Evolutionary conservation across 2,113 vertebrate species (phyloP).

Genomic region (Neolamprologus tretocephalus): DNA sequence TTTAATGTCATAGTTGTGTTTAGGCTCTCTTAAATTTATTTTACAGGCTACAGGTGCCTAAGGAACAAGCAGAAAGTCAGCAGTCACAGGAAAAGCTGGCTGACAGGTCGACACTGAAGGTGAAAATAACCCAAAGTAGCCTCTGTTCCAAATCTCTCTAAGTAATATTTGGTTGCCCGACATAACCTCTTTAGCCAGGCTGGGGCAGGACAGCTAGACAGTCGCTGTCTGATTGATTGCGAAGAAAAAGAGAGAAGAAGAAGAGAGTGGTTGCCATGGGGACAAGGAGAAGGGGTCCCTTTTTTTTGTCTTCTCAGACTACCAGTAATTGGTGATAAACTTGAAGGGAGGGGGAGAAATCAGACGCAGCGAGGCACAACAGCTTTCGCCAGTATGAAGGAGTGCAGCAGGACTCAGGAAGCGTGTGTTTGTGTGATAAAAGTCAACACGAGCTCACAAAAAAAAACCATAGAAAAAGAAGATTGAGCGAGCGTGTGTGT

Average conservation of each 20-base stretch:
- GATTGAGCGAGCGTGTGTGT: neutral
- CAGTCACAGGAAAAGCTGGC: neutral
- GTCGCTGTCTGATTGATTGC: constrained; percentile 41
- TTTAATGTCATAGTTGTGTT: neutral
- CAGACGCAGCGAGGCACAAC: neutral
- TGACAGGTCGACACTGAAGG: neutral
- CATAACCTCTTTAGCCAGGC: neutral
- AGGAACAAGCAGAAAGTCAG: neutral
- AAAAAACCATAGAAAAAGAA: neutral
- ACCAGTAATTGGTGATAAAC: constrained; percentile 59
- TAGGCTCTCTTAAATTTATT: neutral
- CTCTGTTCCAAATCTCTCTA: neutral
- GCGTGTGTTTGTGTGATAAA: neutral
- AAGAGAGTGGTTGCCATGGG: constrained; percentile 56
- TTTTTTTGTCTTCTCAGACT: neutral
- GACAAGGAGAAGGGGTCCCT: neutral
- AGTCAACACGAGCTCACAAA: neutral
- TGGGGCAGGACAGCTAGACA: constrained; percentile 11
- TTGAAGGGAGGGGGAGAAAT: constrained; percentile 17
- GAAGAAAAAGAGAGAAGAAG: neutral
- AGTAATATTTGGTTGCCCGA: neutral
- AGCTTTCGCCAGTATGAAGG: neutral
- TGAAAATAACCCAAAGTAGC: neutral
- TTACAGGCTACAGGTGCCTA: neutral
- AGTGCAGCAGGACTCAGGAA: constrained; percentile 10